Conservation (phyloP, 2,113 vertebrate genomes). For the Syrrhaptes paradoxus region DNA sequence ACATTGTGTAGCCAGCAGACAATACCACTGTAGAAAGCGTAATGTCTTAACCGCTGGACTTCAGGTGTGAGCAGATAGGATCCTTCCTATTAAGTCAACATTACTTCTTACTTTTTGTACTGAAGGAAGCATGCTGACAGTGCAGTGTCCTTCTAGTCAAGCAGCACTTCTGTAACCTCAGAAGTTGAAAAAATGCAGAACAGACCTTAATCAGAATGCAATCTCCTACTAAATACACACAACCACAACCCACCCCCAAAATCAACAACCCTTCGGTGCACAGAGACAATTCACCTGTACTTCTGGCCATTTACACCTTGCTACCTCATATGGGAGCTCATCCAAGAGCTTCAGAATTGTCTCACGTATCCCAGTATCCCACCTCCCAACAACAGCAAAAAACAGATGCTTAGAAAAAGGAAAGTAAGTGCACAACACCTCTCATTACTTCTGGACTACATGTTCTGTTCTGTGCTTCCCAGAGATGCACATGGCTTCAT, state of each 20-base stretch:
- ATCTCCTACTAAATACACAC: background rate
- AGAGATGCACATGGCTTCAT: accelerated
- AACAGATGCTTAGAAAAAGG: accelerated
- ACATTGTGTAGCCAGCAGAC: background rate
- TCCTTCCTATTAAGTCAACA: background rate
- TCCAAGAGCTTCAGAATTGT: background rate
- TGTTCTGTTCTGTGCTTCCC: background rate
- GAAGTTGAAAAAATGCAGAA: background rate
- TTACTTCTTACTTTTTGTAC: background rate
- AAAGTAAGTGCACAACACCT: background rate
- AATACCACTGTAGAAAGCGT: accelerated
- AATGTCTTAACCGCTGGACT: background rate
- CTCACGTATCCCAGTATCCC: background rate
- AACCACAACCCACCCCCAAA: background rate
- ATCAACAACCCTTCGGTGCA: accelerated
- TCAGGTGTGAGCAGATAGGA: background rate
- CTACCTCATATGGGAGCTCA: background rate
- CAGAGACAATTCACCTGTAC: background rate
- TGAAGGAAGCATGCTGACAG: background rate
- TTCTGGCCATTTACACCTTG: background rate
- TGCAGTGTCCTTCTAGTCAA: background rate
- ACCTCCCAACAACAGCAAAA: background rate
- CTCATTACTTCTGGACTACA: background rate
- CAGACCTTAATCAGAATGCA: background rate
- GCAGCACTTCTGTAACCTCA: background rate